Conservation (phyloP, 2,888 invertebrate species). For the Chymomyza fuscimana region DNA sequence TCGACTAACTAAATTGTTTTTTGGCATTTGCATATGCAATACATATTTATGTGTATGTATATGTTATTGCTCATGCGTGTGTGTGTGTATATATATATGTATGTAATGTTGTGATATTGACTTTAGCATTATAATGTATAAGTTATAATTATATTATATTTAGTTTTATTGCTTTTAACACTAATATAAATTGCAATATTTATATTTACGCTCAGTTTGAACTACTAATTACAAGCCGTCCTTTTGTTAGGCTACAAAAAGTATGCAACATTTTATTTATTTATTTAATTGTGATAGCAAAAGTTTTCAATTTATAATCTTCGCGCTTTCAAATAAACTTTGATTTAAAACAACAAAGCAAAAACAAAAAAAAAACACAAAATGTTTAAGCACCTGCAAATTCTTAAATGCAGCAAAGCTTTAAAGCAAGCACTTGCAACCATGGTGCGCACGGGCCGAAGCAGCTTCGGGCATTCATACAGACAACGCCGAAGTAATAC, state of each 20-base stretch:
- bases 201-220: not conserved
- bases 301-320: not conserved
- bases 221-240: not conserved
- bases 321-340: not conserved
- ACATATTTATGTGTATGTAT: no score
- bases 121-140: slow-evolving; percentile 47
- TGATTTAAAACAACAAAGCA: not conserved
- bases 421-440: no score
- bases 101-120: slow-evolving; percentile 63
- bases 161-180: not conserved
- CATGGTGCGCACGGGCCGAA: no score
- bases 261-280: not conserved
- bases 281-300: not conserved
- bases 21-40: no score
- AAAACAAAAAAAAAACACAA: not conserved
- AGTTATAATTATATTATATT: no score
- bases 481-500: no score
- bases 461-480: no score
- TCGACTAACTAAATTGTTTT: no score
- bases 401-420: no score
- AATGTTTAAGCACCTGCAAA: no score
- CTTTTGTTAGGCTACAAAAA: not conserved
- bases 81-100: slow-evolving; percentile 33
- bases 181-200: not conserved
- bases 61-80: not conserved